Evolutionary conservation across 2,888 invertebrate genomes (phyloP).

Genomic region (Automeris io): DNA sequence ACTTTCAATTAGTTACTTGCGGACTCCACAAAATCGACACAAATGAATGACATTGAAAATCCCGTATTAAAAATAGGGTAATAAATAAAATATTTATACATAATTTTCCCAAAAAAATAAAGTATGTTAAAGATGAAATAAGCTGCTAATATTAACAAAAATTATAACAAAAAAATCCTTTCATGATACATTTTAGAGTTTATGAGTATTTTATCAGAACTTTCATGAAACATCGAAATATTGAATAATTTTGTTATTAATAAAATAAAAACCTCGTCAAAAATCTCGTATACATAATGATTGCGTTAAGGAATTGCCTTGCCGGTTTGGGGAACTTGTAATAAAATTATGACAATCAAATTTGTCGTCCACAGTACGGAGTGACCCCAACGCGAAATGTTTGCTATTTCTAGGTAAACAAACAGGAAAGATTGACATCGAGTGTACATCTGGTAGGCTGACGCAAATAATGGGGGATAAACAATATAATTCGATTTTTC

Average conservation of each 20-base stretch:
- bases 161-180: too few relatives aligned
- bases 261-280: slow-evolving; percentile 8
- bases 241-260: not conserved
- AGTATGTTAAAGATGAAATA: too few relatives aligned
- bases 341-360: slow-evolving; percentile 65
- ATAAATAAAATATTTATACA: too few relatives aligned
- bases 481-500: slow-evolving; percentile 72
- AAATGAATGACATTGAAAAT: too few relatives aligned
- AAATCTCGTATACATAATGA: slow-evolving; percentile 19
- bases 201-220: too few relatives aligned
- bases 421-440: slow-evolving; percentile 69
- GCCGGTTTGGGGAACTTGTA: slow-evolving; percentile 35
- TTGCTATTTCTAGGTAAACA: slow-evolving; percentile 73
- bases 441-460: slow-evolving; percentile 72
- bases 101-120: too few relatives aligned
- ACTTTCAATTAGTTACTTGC: too few relatives aligned
- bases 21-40: too few relatives aligned
- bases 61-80: too few relatives aligned
- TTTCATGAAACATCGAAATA: not conserved
- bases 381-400: slow-evolving; percentile 65
- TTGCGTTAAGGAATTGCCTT: slow-evolving; percentile 33
- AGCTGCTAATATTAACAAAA: too few relatives aligned
- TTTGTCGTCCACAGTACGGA: slow-evolving; percentile 54
- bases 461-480: slow-evolving; percentile 73
- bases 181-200: too few relatives aligned